phyloP scores from a whole-genome alignment of 64 coral and sea anemone species.

The Platygyra sinensis region DNA sequence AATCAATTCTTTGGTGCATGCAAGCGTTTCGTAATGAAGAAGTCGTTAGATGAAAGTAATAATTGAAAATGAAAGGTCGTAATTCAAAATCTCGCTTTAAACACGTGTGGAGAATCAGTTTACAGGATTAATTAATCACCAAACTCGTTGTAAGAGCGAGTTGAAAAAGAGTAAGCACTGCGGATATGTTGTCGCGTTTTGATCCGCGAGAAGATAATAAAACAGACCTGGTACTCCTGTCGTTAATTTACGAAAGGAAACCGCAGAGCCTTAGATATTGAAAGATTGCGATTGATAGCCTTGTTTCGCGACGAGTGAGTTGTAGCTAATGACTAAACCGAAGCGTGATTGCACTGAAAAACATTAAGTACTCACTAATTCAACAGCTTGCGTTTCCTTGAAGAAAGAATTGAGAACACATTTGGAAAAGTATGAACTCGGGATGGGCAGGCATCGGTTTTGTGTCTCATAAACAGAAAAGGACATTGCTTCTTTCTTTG shows the following conservation, averaged over 20 bases:
- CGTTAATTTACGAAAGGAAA: slow-evolving; percentile 12
- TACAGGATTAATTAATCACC: slow-evolving; percentile 49
- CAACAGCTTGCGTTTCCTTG: slow-evolving; percentile 21
- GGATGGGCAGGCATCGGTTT: not conserved
- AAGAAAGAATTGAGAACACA: not conserved
- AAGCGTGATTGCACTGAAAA: not conserved
- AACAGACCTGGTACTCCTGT: not conserved
- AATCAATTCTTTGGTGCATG: not conserved
- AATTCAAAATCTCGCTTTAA: not conserved
- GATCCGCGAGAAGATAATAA: slow-evolving; percentile 14
- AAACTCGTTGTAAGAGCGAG: not conserved
- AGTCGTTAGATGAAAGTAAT: not conserved
- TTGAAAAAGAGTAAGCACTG: not conserved
- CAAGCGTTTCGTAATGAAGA: not conserved
- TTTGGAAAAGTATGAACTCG: not conserved
- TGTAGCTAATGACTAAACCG: not conserved
- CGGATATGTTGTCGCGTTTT: not conserved
- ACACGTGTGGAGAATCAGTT: slow-evolving; percentile 44
- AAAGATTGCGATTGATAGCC: slow-evolving; percentile 23
- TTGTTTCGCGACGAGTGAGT: slow-evolving; percentile 9
- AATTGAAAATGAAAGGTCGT: not conserved
- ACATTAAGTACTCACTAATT: not conserved
- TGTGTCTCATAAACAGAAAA: slow-evolving; percentile 3
- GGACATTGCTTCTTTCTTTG: slow-evolving; percentile 2
- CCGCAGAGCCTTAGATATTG: slow-evolving; percentile 13